A percentile compares a stretch with the other conserved stretches of the same genome.
Evolutionary conservation across 92 coral and sea anemone species (phyloP).

Genomic region (Zoanthus sansibaricus): DNA sequence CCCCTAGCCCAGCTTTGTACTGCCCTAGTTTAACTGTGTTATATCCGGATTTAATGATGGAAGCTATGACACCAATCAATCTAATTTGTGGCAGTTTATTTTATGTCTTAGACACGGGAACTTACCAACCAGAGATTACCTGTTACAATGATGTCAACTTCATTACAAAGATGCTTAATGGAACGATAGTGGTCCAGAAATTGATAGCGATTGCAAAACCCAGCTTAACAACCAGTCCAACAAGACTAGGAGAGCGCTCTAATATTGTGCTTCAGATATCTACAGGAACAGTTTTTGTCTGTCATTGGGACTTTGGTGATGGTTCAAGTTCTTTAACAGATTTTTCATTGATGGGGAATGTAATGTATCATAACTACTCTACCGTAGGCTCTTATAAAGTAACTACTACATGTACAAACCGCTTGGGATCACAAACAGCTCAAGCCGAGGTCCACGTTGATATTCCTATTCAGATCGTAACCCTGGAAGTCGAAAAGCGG

Average conservation of each 20-base stretch:
- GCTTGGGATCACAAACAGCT: slow-evolving; percentile 66
- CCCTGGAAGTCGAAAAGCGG: slow-evolving; percentile 54
- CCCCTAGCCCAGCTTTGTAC: too few species aligned
- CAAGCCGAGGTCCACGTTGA: slow-evolving; percentile 71
- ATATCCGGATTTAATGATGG: too few species aligned
- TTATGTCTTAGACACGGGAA: slow-evolving; percentile 59
- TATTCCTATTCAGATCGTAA: slow-evolving; percentile 71
- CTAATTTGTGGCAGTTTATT: not conserved
- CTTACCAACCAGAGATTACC: slow-evolving; percentile 72
- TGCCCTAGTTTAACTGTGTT: too few species aligned
- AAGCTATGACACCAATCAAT: too few species aligned
- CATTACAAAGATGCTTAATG: slow-evolving; percentile 70
- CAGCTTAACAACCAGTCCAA: slow-evolving; percentile 59
- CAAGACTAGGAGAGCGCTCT: slow-evolving; percentile 70
- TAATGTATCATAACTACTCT: slow-evolving; percentile 62
- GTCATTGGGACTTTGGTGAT: slow-evolving; percentile 85
- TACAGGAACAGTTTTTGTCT: slow-evolving; percentile 75
- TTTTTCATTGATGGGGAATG: slow-evolving; percentile 61
- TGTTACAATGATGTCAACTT: slow-evolving; percentile 91
- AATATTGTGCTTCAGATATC: slow-evolving; percentile 61
- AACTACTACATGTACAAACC: slow-evolving; percentile 72
- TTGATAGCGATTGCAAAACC: slow-evolving; percentile 69
- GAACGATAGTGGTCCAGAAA: slow-evolving; percentile 74
- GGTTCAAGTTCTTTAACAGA: slow-evolving; percentile 66
- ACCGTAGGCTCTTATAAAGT: slow-evolving; percentile 74